Percentiles rank a stretch among this genome's conserved stretches.
phyloP scores from a whole-genome alignment of 2,797 vertebrate genomes.

The Anguilla megastoma region DNA sequence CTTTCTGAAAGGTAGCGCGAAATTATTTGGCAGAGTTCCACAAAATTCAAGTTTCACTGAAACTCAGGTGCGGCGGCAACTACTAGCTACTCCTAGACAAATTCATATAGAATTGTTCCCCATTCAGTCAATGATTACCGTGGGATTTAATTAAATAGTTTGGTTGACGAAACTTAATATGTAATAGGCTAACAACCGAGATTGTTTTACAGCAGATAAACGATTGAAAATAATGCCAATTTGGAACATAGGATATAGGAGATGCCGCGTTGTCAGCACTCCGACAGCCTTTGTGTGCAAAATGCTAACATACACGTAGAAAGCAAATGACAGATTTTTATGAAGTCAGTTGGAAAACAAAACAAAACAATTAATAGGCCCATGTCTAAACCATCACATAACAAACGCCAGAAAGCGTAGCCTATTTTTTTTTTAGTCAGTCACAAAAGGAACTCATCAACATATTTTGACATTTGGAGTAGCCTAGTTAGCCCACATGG shows the following conservation, averaged over 20 bases:
- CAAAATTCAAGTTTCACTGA: slow-evolving; percentile 63
- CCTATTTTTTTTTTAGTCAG: neutral
- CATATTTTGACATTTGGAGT: neutral
- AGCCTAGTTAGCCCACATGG: neutral
- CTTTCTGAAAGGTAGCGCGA: slow-evolving; percentile 32
- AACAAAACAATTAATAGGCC: neutral
- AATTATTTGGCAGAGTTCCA: slow-evolving; percentile 46
- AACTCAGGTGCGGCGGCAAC: slow-evolving; percentile 48
- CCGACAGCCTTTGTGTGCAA: neutral
- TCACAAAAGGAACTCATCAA: neutral
- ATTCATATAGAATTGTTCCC: neutral
- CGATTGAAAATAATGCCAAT: neutral
- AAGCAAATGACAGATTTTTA: neutral
- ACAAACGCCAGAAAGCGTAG: neutral
- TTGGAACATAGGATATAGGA: neutral
- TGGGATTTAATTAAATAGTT: neutral
- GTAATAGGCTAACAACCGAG: neutral
- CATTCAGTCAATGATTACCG: neutral
- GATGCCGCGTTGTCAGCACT: neutral
- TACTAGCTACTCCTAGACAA: neutral
- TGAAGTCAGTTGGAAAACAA: neutral
- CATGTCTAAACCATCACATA: neutral
- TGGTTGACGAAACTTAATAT: neutral
- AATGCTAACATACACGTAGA: neutral
- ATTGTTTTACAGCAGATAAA: neutral